phyloP scores from a whole-genome alignment of 2,113 vertebrate species.

The Gnathonemus longibarbis region DNA sequence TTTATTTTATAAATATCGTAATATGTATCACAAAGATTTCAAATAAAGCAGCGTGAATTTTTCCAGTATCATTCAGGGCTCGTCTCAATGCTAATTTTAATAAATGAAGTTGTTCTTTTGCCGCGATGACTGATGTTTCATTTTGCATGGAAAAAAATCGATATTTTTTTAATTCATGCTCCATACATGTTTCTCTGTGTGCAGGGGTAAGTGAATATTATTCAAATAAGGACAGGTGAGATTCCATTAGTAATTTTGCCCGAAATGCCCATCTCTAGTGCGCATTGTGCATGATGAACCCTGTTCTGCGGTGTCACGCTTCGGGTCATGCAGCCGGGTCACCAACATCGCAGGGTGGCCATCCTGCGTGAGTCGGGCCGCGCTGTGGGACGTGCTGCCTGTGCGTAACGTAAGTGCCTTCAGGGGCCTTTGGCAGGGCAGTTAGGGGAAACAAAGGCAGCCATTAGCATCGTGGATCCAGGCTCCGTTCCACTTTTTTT shows the following conservation, averaged over 20 bases:
- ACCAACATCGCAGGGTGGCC: neutral
- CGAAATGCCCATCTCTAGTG: neutral
- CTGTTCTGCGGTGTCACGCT: neutral
- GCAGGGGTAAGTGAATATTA: neutral
- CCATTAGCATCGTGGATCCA: neutral
- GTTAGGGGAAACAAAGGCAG: conserved; percentile 17
- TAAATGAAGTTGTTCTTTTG: neutral
- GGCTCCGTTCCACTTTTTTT: neutral
- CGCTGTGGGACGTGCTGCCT: neutral
- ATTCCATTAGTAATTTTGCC: neutral
- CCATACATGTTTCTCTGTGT: neutral
- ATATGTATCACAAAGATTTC: neutral
- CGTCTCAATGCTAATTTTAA: neutral
- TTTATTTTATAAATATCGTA: neutral
- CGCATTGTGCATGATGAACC: neutral
- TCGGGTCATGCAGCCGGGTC: neutral
- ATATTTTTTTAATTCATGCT: neutral
- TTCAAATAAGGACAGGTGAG: neutral
- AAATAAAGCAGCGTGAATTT: neutral
- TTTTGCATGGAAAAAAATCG: neutral
- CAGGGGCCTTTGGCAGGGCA: conserved; percentile 18
- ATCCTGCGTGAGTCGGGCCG: neutral
- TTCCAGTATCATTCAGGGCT: neutral
- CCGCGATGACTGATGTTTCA: neutral
- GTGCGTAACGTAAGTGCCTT: neutral